phyloP scores from a whole-genome alignment of 30 jellyfish, hydroid and myxozoan species.

The Aurelia coerulea region DNA sequence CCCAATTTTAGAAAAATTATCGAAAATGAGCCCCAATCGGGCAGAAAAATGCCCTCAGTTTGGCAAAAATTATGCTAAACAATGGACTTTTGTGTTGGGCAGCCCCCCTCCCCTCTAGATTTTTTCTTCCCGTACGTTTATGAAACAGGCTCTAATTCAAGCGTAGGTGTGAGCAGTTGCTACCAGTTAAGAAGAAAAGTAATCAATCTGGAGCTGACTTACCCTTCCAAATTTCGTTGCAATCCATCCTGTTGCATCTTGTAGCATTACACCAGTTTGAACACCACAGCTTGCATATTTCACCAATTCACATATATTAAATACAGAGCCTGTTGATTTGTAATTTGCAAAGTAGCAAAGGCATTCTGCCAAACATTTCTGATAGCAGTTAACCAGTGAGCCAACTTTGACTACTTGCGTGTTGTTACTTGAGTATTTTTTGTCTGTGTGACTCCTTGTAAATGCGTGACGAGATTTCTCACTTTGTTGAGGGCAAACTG shows the following conservation, averaged over 20 bases:
- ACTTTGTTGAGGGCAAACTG: slow-evolving; percentile 9
- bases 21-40: too few species aligned
- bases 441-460: not conserved
- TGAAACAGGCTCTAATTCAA: too few species aligned
- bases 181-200: not conserved
- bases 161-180: too few species aligned
- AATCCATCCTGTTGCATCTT: slow-evolving; percentile 3
- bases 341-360: slow-evolving; percentile 45
- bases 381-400: slow-evolving; percentile 19
- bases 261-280: not conserved
- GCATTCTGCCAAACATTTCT: slow-evolving; percentile 35
- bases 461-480: not conserved
- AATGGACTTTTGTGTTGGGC: too few species aligned
- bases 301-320: slow-evolving; percentile 14
- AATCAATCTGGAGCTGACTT: not conserved
- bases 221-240: slow-evolving; percentile 25
- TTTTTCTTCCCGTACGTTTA: too few species aligned
- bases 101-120: too few species aligned
- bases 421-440: not conserved
- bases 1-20: too few species aligned
- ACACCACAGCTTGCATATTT: slow-evolving; percentile 21
- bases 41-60: too few species aligned
- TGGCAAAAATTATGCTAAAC: too few species aligned
- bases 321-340: not conserved
- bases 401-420: not conserved